Percentiles rank a stretch among this genome's conserved stretches.
phyloP scores from a whole-genome alignment of 1,140 invertebrate genomes.

The Brachionus rubens region DNA sequence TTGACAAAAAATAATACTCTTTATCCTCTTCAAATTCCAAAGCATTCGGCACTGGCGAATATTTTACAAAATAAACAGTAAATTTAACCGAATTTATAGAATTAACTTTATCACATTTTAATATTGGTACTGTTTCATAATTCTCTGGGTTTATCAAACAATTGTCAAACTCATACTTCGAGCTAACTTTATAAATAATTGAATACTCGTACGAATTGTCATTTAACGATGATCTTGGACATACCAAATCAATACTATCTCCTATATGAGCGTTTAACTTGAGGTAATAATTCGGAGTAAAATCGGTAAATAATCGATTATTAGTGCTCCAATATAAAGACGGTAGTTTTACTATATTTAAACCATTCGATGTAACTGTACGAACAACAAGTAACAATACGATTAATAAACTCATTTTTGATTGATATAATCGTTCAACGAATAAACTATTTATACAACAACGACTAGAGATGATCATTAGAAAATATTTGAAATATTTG shows the following conservation, averaged over 20 bases:
- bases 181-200: constrained; percentile 23
- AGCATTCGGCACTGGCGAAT: constrained; percentile 42
- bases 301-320: constrained; percentile 24
- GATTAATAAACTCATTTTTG: constrained; percentile 8
- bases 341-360: constrained; percentile 22
- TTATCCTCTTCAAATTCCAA: constrained; percentile 40
- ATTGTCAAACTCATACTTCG: constrained; percentile 42
- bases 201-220: constrained; percentile 35
- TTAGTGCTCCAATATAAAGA: constrained; percentile 24
- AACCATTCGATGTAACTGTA: neutral
- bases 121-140: constrained; percentile 39
- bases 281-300: neutral
- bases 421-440: too few species aligned
- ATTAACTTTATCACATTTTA: constrained; percentile 42
- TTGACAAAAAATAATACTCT: constrained; percentile 45
- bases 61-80: constrained; percentile 46
- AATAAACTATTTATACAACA: too few species aligned
- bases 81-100: constrained; percentile 31
- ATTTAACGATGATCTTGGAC: constrained; percentile 7
- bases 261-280: constrained; percentile 36
- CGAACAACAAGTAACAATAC: neutral
- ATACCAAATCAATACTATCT: constrained; percentile 43
- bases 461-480: too few species aligned
- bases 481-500: neutral
- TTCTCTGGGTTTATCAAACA: constrained; percentile 35